These are phyloP conservation scores for Pseudochirops corinnae DNA, from an alignment of 2,797 vertebrate genomes.

Conservation along the genomic window DNA sequence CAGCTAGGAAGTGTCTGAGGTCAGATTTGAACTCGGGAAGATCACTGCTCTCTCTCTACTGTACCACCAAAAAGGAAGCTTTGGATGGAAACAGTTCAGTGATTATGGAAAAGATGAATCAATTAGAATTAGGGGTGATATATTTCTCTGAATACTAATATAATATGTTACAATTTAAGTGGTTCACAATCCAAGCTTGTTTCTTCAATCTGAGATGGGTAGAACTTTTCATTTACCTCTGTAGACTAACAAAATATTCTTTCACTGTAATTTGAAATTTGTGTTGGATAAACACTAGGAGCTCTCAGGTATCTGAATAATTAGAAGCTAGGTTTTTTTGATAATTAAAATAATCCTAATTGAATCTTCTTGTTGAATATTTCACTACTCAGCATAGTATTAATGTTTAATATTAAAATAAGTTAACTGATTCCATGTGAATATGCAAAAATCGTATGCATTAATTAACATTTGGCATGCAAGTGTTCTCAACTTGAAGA, in stretches of 20 bases:
- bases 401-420: slow-evolving; percentile 61
- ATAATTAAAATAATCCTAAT: slow-evolving; percentile 49
- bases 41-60: not conserved
- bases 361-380: slow-evolving; percentile 55
- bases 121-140: not conserved
- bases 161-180: slow-evolving; percentile 29
- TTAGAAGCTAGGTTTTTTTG: slow-evolving; percentile 29
- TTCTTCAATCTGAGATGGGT: slow-evolving; percentile 38
- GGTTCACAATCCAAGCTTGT: not conserved
- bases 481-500: slow-evolving; percentile 62
- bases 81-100: not conserved
- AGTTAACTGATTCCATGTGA: slow-evolving; percentile 43
- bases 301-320: slow-evolving; percentile 44
- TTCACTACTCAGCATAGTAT: slow-evolving; percentile 35
- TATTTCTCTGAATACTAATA: slow-evolving; percentile 7
- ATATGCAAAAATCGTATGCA: slow-evolving; percentile 4
- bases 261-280: slow-evolving; percentile 59
- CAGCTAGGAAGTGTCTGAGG: not conserved
- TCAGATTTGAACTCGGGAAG: not conserved
- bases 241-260: slow-evolving; percentile 26
- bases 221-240: slow-evolving; percentile 19
- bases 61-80: not conserved
- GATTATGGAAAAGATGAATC: not conserved
- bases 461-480: slow-evolving; percentile 63
- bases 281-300: slow-evolving; percentile 37